Evolutionary conservation across 2,113 vertebrate genomes (phyloP), one percentile per base, ranked within the genome.

Genomic region (Probosciger aterrimus): DNA sequence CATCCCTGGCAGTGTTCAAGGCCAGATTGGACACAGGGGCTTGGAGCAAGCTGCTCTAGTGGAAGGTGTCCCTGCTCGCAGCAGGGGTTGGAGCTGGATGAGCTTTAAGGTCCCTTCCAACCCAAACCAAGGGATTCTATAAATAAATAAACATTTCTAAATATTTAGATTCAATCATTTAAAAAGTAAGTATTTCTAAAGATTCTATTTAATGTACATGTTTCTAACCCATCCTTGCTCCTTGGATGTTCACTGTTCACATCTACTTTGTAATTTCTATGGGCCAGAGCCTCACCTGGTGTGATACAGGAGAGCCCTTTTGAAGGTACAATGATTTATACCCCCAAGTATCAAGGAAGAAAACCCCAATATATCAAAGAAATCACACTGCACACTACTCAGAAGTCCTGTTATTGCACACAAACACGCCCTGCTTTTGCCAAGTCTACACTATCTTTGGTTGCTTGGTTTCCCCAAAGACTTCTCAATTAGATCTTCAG

Each of bases 251-350:
- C 27, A 27, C 46, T 41, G 5, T 19, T 83, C 20, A 22, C 12
- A 10, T 19, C 41, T 31, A 27, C n/a, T 53, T 47, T 9, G 30
- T 23, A 59, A 41, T 28, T 71, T n/a, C 30, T 30, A 16, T 1
- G 4, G 70, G 43, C 30, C 25, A 35, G 22, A 64, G 75, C 20
- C 7, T 55, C 62, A 63, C 25, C 16, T 16, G 31, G 16, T 14
- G 23, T 35, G 9, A 53, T 15, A 44, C 0, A 0, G 37, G 9
- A 71, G 4, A 50, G 31, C 47, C 55, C 31, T 46, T 25, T 8
- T 14, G 35, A 69, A 33, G 24, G 25, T 17, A 39, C 9, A 3
- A 14, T 4, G 10, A 65, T 28, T 44, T 39, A 59, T 7, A 55
- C 9, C 7, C 35, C 31, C 57, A 55, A 30, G 5, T 7, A 65